These are phyloP conservation scores for Xestia c-nigrum DNA, from an alignment of 2,888 invertebrate genomes.

Conservation along the genomic window DNA sequence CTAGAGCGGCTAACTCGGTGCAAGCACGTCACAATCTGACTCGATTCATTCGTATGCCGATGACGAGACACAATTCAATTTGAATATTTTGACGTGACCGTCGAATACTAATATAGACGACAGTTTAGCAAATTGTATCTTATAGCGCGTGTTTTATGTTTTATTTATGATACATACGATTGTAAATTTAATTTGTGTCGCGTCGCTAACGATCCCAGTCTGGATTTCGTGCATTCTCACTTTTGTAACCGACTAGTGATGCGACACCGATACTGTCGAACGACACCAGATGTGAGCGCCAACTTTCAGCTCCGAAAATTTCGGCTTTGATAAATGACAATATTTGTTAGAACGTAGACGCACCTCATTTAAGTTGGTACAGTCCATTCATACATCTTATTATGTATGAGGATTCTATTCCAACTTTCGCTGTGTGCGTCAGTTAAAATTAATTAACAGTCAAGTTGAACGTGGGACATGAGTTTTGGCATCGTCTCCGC, in stretches of 20 bases:
- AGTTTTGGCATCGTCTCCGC: conserved; percentile 81
- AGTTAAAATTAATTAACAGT: conserved; percentile 86
- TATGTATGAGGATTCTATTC: conserved; percentile 73
- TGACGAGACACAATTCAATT: conserved; percentile 84
- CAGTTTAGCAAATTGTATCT: conserved; percentile 87
- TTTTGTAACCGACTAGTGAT: conserved; percentile 64
- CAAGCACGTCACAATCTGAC: conserved; percentile 75
- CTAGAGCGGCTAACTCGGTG: conserved; percentile 77
- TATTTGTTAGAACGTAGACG: conserved; percentile 64
- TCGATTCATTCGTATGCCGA: conserved; percentile 83
- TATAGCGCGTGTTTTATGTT: conserved; percentile 80
- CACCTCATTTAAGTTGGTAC: conserved; percentile 77
- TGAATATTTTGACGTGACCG: conserved; percentile 86
- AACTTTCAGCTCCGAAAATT: conserved; percentile 43
- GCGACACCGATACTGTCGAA: conserved; percentile 43
- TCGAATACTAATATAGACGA: conserved; percentile 83
- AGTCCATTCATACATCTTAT: conserved; percentile 74
- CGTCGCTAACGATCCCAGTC: conserved; percentile 65
- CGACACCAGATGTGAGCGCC: conserved; percentile 30
- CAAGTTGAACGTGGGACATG: conserved; percentile 76
- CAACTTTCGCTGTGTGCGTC: conserved; percentile 79
- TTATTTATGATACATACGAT: conserved; percentile 83
- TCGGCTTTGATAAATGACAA: conserved; percentile 71
- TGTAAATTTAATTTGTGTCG: conserved; percentile 82
- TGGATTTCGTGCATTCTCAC: conserved; percentile 66